Evolutionary conservation across 2,888 invertebrate species (phyloP).

Genomic region (Spilosoma lubricipeda): DNA sequence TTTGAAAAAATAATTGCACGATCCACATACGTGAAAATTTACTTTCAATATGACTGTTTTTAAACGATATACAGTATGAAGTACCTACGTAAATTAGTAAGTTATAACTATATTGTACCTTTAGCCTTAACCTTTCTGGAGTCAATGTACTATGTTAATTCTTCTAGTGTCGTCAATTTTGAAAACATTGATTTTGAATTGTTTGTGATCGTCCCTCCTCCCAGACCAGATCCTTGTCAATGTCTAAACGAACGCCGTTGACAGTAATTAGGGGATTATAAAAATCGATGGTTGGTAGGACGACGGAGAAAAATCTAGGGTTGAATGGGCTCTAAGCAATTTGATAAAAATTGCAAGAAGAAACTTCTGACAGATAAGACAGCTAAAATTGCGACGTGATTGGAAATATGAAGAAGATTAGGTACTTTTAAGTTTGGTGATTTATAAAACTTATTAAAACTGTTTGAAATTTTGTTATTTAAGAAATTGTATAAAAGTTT

Average conservation of each 20-base stretch:
- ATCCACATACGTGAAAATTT: neutral
- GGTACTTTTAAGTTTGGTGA: neutral
- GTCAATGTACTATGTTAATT: neutral
- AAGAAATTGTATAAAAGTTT: neutral
- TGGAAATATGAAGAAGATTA: neutral
- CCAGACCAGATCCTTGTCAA: conserved; percentile 57
- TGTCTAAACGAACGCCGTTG: conserved; percentile 41
- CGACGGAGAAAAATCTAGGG: conserved; percentile 1
- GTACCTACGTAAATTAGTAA: neutral
- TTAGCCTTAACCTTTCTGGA: neutral
- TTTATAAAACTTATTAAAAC: neutral
- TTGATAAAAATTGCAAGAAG: conserved; percentile 1
- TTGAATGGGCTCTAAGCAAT: conserved; percentile 5
- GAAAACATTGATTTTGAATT: neutral
- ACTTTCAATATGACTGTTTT: neutral
- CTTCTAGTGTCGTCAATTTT: neutral
- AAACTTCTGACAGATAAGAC: neutral
- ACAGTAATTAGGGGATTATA: conserved; percentile 32
- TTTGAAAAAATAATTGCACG: neutral
- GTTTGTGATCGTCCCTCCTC: conserved; percentile 48
- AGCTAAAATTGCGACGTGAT: neutral
- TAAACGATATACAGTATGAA: neutral
- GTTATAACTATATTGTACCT: neutral
- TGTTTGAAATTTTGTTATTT: neutral
- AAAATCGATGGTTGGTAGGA: conserved; percentile 10